Percentiles rank a stretch among this genome's conserved stretches.
These are phyloP conservation scores for Polypedilum pembai DNA, from an alignment of 1,140 invertebrate species.

Conservation along the genomic window DNA sequence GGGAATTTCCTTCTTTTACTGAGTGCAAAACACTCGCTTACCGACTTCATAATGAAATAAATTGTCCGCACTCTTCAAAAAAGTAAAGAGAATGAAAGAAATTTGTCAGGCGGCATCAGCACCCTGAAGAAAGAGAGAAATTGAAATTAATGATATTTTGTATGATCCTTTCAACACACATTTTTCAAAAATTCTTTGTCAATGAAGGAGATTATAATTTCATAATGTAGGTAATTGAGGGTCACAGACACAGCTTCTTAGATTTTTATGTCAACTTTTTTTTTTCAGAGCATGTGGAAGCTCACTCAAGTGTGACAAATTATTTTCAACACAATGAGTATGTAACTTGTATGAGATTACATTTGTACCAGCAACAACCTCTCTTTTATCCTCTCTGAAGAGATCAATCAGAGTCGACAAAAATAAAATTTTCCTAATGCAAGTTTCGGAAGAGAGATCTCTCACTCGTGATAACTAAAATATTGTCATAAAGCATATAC, in stretches of 20 bases:
- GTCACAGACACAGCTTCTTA: neutral
- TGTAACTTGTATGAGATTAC: conserved; percentile 4
- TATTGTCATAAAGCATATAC: conserved; percentile 24
- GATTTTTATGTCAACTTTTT: neutral
- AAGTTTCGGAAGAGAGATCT: neutral
- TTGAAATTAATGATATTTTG: conserved; percentile 23
- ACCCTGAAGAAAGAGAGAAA: neutral
- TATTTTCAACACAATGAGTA: neutral
- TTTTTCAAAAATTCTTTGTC: neutral
- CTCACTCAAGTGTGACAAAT: neutral
- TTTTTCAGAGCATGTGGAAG: neutral
- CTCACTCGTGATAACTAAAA: neutral
- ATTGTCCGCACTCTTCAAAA: conserved; percentile 12
- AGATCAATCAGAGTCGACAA: neutral
- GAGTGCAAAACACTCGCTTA: neutral
- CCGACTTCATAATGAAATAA: conserved; percentile 10
- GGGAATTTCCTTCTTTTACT: too few species aligned
- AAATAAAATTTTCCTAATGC: too few species aligned
- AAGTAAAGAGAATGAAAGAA: conserved; percentile 4
- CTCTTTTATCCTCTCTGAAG: too few species aligned
- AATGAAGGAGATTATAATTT: neutral
- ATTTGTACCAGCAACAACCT: neutral
- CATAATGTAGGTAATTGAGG: conserved; percentile 6
- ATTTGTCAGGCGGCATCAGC: neutral
- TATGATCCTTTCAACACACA: neutral